Evolutionary conservation across 2,888 invertebrate species (phyloP).

Genomic region (Junonia oenone): DNA sequence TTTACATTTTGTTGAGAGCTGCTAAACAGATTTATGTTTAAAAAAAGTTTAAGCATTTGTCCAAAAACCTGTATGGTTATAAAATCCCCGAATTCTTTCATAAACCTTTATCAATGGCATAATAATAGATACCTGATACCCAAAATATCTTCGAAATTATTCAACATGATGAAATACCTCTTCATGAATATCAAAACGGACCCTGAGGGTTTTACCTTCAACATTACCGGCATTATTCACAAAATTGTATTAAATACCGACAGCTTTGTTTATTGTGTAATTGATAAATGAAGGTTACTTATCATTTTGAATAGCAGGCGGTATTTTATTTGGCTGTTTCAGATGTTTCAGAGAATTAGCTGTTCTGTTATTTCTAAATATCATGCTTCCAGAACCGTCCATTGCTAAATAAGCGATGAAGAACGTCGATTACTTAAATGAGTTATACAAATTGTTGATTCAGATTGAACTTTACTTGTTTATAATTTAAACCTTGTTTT

Average conservation of each 20-base stretch:
- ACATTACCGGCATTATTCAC: slow-evolving; percentile 7
- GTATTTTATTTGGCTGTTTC: not conserved
- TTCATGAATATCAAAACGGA: slow-evolving; percentile 5
- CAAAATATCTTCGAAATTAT: not conserved
- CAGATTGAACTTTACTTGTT: too few relatives aligned
- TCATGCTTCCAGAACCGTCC: not conserved
- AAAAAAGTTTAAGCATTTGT: too few relatives aligned
- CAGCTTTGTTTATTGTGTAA: slow-evolving; percentile 16
- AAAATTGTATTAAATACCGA: slow-evolving; percentile 10
- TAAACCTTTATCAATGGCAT: too few relatives aligned
- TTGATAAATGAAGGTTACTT: slow-evolving; percentile 15
- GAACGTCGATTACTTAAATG: too few relatives aligned
- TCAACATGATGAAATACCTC: not conserved
- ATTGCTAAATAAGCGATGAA: too few relatives aligned
- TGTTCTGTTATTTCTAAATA: not conserved
- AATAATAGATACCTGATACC: not conserved
- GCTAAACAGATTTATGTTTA: too few relatives aligned
- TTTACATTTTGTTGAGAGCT: too few relatives aligned
- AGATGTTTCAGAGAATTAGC: not conserved
- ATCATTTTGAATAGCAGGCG: not conserved
- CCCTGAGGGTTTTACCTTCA: not conserved
- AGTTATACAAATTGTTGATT: not conserved
- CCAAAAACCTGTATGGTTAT: too few relatives aligned
- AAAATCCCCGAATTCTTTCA: too few relatives aligned
- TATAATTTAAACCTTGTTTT: too few relatives aligned